Conservation (phyloP, 2,797 vertebrate species). For the Lepus oiostolus region DNA sequence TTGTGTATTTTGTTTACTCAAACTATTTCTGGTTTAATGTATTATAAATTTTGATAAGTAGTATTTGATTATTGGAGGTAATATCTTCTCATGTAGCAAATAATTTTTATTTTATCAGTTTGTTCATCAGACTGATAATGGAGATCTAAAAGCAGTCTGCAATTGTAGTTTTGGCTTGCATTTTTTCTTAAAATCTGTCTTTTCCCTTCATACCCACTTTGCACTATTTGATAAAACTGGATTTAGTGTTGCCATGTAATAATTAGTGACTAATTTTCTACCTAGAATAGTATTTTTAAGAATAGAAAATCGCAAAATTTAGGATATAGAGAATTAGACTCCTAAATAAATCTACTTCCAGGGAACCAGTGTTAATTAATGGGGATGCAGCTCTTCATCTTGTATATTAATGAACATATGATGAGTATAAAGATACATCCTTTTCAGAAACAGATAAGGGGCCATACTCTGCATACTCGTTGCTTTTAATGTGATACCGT, state of each 20-base stretch:
- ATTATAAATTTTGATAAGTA: neutral
- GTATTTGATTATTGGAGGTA: neutral
- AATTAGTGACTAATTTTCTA: constrained; percentile 5
- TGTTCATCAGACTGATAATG: neutral
- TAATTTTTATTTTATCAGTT: neutral
- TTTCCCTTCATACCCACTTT: neutral
- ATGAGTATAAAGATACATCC: neutral
- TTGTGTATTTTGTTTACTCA: neutral
- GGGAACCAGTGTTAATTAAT: neutral
- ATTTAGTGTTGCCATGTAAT: neutral
- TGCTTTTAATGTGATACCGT: neutral
- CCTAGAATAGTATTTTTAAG: neutral
- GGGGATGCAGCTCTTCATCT: neutral
- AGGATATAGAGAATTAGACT: neutral
- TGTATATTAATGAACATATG: neutral
- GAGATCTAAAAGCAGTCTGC: neutral
- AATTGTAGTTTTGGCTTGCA: neutral
- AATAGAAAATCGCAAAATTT: constrained; percentile 47
- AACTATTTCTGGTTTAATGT: neutral
- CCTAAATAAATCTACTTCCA: neutral
- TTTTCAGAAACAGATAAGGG: neutral
- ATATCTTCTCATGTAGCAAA: neutral
- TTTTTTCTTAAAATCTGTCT: neutral
- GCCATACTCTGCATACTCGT: neutral
- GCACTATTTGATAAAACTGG: neutral